These are phyloP conservation scores for Girardinus metallicus DNA, from an alignment of 2,797 vertebrate species.

Conservation along the genomic window DNA sequence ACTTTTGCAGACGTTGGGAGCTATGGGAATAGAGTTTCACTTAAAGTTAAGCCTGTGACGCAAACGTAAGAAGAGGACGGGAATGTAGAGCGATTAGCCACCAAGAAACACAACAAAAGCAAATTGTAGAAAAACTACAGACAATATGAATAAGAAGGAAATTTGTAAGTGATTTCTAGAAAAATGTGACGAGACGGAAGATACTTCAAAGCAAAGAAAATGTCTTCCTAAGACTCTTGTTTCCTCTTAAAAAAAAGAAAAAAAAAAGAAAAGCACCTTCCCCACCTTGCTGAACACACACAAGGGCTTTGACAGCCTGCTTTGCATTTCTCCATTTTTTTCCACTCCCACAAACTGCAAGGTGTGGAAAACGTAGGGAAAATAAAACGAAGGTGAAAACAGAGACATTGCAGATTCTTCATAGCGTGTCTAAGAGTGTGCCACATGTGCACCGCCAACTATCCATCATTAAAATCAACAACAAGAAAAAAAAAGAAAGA, in stretches of 20 bases:
- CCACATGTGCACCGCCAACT: constrained; percentile 51
- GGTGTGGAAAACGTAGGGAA: constrained; percentile 62
- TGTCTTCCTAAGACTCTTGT: constrained; percentile 44
- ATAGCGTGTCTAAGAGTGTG: constrained; percentile 14
- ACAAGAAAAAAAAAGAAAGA: constrained; percentile 26
- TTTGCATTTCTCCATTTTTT: constrained; percentile 51
- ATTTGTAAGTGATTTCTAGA: constrained; percentile 10
- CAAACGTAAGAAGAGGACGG: neutral
- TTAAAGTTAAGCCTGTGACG: neutral
- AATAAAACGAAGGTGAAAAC: constrained; percentile 75
- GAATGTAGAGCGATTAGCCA: neutral
- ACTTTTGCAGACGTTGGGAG: neutral
- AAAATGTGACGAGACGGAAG: constrained; percentile 29
- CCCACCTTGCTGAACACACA: constrained; percentile 25
- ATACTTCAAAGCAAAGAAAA: constrained; percentile 52
- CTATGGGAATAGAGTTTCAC: neutral
- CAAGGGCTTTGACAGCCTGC: constrained; percentile 26
- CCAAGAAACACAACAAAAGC: neutral
- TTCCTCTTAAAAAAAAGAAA: constrained; percentile 12
- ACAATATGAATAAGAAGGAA: neutral
- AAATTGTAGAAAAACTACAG: neutral
- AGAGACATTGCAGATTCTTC: constrained; percentile 70
- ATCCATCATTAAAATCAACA: constrained; percentile 74
- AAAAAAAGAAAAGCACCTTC: constrained; percentile 56
- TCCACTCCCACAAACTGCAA: constrained; percentile 66